These are phyloP conservation scores for Zaprionus vittiger DNA, from an alignment of 1,140 invertebrate genomes.

Conservation along the genomic window DNA sequence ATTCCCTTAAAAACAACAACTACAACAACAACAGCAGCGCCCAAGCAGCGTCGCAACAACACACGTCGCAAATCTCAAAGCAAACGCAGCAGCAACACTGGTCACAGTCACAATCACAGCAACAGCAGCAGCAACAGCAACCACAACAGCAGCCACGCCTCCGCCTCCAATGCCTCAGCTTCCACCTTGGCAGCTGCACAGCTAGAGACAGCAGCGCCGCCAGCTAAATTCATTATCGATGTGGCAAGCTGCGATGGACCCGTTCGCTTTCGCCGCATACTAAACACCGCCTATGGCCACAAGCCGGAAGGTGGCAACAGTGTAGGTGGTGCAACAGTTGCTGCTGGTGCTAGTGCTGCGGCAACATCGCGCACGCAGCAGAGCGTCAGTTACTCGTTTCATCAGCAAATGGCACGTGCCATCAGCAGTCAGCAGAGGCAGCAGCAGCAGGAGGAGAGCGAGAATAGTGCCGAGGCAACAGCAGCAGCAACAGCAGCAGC, in stretches of 20 bases:
- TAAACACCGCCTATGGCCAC: conserved; percentile 90
- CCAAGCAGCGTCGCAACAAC: conserved; percentile 17
- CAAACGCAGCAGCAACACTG: not conserved
- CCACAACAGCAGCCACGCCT: conserved; percentile 39
- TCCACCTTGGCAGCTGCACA: conserved; percentile 29
- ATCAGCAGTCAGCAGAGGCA: conserved; percentile 78
- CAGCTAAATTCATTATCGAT: conserved; percentile 88
- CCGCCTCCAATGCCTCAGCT: not conserved
- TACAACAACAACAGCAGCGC: conserved; percentile 12
- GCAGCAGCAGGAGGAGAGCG: conserved; percentile 75
- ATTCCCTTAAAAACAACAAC: conserved; percentile 13
- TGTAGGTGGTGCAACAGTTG: conserved; percentile 32
- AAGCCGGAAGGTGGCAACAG: conserved; percentile 63
- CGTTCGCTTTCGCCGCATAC: conserved; percentile 91
- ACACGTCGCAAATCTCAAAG: not conserved
- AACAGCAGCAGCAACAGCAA: not conserved
- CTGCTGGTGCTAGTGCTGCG: conserved; percentile 31
- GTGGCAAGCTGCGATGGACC: conserved; percentile 95
- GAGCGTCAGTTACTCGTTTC: conserved; percentile 80
- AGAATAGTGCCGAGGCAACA: conserved; percentile 61
- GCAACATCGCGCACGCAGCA: conserved; percentile 73
- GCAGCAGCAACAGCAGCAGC: conserved; percentile 12
- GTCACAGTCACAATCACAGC: conserved; percentile 1
- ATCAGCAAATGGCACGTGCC: conserved; percentile 83
- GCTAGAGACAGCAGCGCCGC: conserved; percentile 27